Evolutionary conservation across 2,888 invertebrate genomes (phyloP).

Genomic region (Ischnura elegans): DNA sequence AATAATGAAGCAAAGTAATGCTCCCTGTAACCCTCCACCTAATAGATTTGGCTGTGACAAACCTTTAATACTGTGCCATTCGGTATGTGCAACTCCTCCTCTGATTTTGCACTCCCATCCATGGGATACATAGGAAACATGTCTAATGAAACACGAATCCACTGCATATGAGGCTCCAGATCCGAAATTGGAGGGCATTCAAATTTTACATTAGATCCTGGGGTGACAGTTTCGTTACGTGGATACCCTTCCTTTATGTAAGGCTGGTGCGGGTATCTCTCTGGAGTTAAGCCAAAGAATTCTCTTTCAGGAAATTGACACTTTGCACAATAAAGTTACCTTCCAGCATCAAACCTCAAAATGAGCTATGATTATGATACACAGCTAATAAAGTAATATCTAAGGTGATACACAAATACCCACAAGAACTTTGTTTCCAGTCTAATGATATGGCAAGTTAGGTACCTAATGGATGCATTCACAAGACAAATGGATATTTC

Average conservation of each 20-base stretch:
- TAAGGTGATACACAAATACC: no score
- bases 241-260: slow-evolving; percentile 91
- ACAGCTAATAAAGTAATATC: no score
- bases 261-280: slow-evolving; percentile 91
- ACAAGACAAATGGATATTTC: no score
- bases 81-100: slow-evolving; percentile 74
- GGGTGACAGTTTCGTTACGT: slow-evolving; percentile 87
- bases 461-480: no score
- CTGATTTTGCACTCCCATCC: slow-evolving; percentile 72
- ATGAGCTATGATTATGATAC: no score
- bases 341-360: no score
- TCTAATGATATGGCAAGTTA: no score
- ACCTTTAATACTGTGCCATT: slow-evolving; percentile 78
- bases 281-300: slow-evolving; percentile 77
- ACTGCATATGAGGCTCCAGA: slow-evolving; percentile 89
- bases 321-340: background rate
- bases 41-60: slow-evolving; percentile 72
- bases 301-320: background rate
- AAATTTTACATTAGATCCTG: slow-evolving; percentile 86
- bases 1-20: slow-evolving; percentile 66
- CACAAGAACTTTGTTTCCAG: no score
- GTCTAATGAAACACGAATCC: slow-evolving; percentile 82
- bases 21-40: slow-evolving; percentile 66
- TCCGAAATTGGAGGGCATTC: slow-evolving; percentile 92
- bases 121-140: slow-evolving; percentile 73